Evolutionary conservation across 2,888 invertebrate genomes (phyloP), one percentile per base, ranked within the genome.

Genomic region (Pseudolycoriella hygida): DNA sequence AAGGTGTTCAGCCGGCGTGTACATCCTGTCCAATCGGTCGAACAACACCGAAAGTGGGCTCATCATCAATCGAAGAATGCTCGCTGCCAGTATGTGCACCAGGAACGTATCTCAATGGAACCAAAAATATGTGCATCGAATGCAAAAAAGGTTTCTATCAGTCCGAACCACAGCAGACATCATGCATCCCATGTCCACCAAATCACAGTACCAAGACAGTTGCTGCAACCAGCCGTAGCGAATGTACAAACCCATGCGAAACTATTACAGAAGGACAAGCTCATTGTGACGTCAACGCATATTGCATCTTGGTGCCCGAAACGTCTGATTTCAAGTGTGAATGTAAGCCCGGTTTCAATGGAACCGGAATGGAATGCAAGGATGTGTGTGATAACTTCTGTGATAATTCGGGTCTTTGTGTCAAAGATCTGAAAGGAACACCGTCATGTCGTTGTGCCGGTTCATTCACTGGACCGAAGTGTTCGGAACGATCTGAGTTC

Each of bases 91-190:
- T 88, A 43, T 90, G 90, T 61, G 72, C 73, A 40, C 77, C 85
- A 49, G 82, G 93, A 46, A 80, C 81, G 15, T 89, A 83, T 63
- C 72, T 94, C 53, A 89, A 93, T 61, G 79, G 77, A 17, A 86
- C 85, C 1, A 72, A 84, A 49, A 90, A 92, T 60, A 77, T 77
- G 53, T 96, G 96, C 58, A 69, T 85, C 43, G 75, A 78, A 49
- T 96, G 96, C 61, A 82, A 83, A 53, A 85, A 85, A 62, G 90
- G 90, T 50, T 87, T 78, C 47, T 96, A 89, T 61, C 94, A 92
- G 61, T 74, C 90, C 1, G 85, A 88, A 55, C 73, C 82, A 0
- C 89, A 92, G 57, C 89, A 94, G 59, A 84, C 85, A 0, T 72
- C 75, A 34, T 94, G 93, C 60, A 69, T 87, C 45, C 74, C 80